Percentiles rank a stretch among this genome's conserved stretches.
phyloP scores from a whole-genome alignment of 2,113 vertebrate genomes.

The Petrocephalus zakoni region DNA sequence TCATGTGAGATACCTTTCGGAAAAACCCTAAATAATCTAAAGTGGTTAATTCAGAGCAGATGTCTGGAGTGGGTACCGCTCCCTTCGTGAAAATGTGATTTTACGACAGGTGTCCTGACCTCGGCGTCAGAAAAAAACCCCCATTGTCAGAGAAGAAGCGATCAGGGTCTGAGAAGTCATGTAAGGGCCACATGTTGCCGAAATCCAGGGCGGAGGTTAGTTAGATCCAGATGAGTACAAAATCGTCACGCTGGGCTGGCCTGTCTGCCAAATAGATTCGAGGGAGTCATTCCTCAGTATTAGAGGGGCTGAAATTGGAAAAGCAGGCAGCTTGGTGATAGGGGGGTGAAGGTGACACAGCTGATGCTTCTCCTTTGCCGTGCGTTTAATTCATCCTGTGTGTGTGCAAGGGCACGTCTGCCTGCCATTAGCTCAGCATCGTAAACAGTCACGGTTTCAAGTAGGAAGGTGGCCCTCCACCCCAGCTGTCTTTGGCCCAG shows the following conservation, averaged over 20 bases:
- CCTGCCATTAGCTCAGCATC: background rate
- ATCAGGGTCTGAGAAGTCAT: background rate
- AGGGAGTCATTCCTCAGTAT: background rate
- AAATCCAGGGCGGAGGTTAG: slow-evolving; percentile 15
- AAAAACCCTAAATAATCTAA: slow-evolving; percentile 1
- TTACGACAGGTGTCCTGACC: slow-evolving; percentile 7
- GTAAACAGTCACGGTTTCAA: background rate
- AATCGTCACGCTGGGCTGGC: background rate
- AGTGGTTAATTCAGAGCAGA: background rate
- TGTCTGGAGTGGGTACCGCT: background rate
- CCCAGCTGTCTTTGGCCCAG: background rate
- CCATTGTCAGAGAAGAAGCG: background rate
- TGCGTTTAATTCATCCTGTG: background rate
- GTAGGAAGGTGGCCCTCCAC: background rate
- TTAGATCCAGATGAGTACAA: slow-evolving; percentile 12
- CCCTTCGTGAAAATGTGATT: background rate
- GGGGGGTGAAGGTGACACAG: slow-evolving; percentile 17
- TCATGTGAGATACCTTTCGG: background rate
- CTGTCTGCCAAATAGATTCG: background rate
- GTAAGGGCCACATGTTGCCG: background rate
- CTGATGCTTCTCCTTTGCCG: background rate
- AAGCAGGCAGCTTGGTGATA: background rate
- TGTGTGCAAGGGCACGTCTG: slow-evolving; percentile 15
- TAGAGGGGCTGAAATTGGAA: background rate
- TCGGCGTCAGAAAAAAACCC: too few species aligned